Base-by-base conservation (phyloP, 2,113 vertebrate genomes). In the Esox niger region DNA sequence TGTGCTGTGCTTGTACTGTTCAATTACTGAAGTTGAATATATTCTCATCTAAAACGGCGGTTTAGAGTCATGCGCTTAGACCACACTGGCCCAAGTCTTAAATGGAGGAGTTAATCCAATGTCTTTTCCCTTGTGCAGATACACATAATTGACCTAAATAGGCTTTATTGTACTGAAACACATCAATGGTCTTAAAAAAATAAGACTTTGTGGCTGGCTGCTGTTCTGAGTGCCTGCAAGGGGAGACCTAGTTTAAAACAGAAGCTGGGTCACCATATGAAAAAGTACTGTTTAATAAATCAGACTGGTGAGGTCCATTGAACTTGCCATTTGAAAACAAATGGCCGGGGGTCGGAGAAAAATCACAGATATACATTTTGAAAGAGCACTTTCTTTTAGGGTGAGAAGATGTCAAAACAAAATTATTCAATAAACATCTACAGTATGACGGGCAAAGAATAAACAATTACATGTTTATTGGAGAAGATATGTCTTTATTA, bases 401-500 rank as follows among this genome's bases (percentile, higher is more conserved):
- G n/a, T 21, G 47, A 9, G 15, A 43, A 43, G 38, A 10, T 43
- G 15, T 43, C 38, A 38, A 38, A 3, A 13, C 13, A 43, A 43
- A 43, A 43, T 52, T 52, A 6, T 52, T 52, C 20, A 52, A 52
- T 21, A 52, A 52, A 52, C 11, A 52, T 7, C 4, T 11, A 38
- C 35, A 38, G 1, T 49, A 52, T 52, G n/a, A 52, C 21, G 7
- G 17, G 8, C 11, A 11, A 29, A 17, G 1, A 62, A 25, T 31
- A 7, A 15, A 66, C 47, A 13, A 49, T 13, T 38, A 62, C 23
- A 47, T 68, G 29, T 62, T 76, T 13, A 69, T 73, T 77, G 68
- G 66, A n/a, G 61, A 78, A 10, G 71, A 47, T 20, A 60, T 59
- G 64, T 66, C 46, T 86, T 88, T 86, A 84, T 83, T 83, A 21